Evolutionary conservation across 2,797 vertebrate species (phyloP).

Genomic region (Gymnocypris eckloni): DNA sequence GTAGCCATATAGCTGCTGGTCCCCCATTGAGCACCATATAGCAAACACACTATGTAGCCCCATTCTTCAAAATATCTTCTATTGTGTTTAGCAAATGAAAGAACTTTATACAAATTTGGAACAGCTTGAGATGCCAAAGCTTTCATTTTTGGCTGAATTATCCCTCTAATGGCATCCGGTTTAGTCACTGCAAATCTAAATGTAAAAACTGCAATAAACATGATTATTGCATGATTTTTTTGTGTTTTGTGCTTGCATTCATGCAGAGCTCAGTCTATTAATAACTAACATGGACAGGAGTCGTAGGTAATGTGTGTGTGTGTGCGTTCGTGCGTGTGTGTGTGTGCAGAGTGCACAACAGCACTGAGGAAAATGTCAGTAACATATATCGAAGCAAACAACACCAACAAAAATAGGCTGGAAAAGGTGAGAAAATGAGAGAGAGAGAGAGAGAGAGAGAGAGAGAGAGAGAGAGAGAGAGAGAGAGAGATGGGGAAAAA

Average conservation of each 20-base stretch:
- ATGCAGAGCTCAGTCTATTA: conserved; percentile 5
- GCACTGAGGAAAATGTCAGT: conserved; percentile 14
- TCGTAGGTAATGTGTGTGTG: neutral
- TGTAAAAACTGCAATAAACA: neutral
- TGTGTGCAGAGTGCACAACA: neutral
- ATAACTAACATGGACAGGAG: neutral
- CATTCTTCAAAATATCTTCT: neutral
- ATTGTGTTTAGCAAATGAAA: too few species aligned
- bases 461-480: too few species aligned
- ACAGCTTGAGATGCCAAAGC: neutral
- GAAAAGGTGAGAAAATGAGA: conserved; percentile 16
- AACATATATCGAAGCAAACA: conserved; percentile 8
- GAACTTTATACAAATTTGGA: neutral
- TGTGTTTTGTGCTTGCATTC: neutral
- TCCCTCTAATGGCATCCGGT: neutral
- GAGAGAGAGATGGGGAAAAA: neutral
- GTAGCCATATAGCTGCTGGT: neutral
- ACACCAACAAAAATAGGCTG: neutral
- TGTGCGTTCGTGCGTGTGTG: neutral
- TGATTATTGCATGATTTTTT: neutral
- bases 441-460: too few species aligned
- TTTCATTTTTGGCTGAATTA: neutral
- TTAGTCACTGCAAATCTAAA: neutral
- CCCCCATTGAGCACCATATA: neutral
- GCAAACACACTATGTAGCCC: neutral